phyloP scores from a whole-genome alignment of 2,113 vertebrate genomes.

The Catharus minimus region DNA sequence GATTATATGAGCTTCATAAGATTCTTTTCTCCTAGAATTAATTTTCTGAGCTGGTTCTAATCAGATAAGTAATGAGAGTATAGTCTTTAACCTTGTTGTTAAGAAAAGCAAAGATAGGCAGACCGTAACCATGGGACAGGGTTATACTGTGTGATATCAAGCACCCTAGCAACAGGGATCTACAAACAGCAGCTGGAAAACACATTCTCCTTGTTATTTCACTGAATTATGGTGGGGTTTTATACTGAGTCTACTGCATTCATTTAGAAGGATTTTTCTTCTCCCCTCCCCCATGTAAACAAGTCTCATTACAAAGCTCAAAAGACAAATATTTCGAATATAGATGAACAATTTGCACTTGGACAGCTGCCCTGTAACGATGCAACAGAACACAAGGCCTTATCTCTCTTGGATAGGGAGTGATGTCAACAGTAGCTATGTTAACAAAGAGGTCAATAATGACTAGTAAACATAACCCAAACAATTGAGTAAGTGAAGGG shows the following conservation, averaged over 20 bases:
- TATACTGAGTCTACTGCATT: background rate
- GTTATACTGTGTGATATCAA: slow-evolving; percentile 15
- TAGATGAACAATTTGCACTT: slow-evolving; percentile 31
- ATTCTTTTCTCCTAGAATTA: background rate
- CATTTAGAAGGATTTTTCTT: slow-evolving; percentile 3
- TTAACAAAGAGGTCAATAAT: slow-evolving; percentile 65
- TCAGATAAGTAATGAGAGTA: slow-evolving; percentile 10
- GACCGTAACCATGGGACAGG: background rate
- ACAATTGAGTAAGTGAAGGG: slow-evolving; percentile 48
- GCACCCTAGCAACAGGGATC: slow-evolving; percentile 52
- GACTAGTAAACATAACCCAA: slow-evolving; percentile 47
- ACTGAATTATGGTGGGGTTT: background rate
- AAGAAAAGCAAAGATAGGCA: slow-evolving; percentile 50
- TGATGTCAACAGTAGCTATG: slow-evolving; percentile 66
- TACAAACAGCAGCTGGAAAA: slow-evolving; percentile 62
- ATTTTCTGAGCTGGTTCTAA: slow-evolving; percentile 10
- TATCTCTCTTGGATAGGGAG: slow-evolving; percentile 48
- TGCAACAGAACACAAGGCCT: slow-evolving; percentile 45
- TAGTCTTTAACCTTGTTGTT: slow-evolving; percentile 39
- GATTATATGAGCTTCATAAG: background rate
- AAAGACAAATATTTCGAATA: slow-evolving; percentile 47
- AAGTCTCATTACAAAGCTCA: slow-evolving; percentile 32
- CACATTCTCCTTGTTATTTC: slow-evolving; percentile 17
- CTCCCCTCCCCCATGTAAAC: background rate
- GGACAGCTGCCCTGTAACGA: slow-evolving; percentile 41